phyloP scores from a whole-genome alignment of 2,113 vertebrate species.

The Beaufortia kweichowensis region DNA sequence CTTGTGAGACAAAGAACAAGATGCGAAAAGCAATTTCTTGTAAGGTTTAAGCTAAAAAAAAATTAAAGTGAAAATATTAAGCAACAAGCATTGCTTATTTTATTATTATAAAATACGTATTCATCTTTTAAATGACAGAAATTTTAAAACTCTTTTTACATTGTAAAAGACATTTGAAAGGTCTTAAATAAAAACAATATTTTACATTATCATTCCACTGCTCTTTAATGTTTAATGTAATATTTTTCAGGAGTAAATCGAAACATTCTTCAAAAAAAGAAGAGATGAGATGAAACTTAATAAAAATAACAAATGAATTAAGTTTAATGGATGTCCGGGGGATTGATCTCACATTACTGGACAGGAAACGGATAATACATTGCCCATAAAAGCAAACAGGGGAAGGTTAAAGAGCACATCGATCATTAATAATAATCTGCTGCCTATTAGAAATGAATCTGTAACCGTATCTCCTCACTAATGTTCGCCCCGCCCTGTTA shows the following conservation, averaged over 20 bases:
- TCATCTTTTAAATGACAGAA: too few species aligned
- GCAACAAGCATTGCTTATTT: too few species aligned
- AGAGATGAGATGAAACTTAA: background rate
- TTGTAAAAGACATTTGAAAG: too few species aligned
- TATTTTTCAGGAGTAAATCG: background rate
- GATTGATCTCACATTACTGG: background rate
- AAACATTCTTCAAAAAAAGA: background rate
- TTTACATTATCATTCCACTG: too few species aligned
- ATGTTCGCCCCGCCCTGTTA: slow-evolving; percentile 47
- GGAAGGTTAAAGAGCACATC: slow-evolving; percentile 30
- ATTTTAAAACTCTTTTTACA: too few species aligned
- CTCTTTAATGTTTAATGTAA: too few species aligned
- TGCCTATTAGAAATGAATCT: slow-evolving; percentile 44
- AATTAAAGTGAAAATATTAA: too few species aligned
- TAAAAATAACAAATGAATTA: background rate
- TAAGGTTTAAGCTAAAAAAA: too few species aligned
- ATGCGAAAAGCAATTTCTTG: too few species aligned
- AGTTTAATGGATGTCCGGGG: background rate
- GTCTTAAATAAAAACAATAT: too few species aligned
- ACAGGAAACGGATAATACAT: background rate
- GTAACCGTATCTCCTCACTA: slow-evolving; percentile 43
- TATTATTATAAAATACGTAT: too few species aligned
- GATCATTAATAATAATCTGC: slow-evolving; percentile 26
- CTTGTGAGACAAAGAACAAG: background rate
- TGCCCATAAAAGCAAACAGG: background rate